Percentiles rank a stretch among this genome's conserved stretches.
Conservation (phyloP, 2,113 vertebrate genomes). For the Perca fluviatilis region DNA sequence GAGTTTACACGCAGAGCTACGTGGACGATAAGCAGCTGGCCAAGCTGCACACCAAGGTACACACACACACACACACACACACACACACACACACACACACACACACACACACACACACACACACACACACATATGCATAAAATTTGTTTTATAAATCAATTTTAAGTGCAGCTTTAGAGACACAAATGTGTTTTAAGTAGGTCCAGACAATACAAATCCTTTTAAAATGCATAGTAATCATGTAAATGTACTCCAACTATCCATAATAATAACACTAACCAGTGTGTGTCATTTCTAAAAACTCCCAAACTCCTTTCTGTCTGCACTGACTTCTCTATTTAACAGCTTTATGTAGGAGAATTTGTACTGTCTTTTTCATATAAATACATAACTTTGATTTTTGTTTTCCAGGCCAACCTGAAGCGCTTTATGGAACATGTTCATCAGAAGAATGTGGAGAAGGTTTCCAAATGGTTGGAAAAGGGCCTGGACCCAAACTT, state of each 20-base stretch:
- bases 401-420: slow-evolving; percentile 81
- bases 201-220: not conserved
- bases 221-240: too few relatives aligned
- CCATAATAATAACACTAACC: not conserved
- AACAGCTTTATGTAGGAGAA: not conserved
- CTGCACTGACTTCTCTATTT: not conserved
- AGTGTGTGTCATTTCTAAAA: too few relatives aligned
- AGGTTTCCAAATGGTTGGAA: slow-evolving; percentile 84
- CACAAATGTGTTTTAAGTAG: too few relatives aligned
- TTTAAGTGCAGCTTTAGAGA: too few relatives aligned
- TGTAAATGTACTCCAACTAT: too few relatives aligned
- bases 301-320: not conserved
- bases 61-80: slow-evolving; percentile 27
- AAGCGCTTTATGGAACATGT: slow-evolving; percentile 87
- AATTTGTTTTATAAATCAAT: too few relatives aligned
- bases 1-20: slow-evolving; percentile 94
- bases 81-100: slow-evolving; percentile 26
- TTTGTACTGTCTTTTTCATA: not conserved
- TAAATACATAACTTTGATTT: not conserved
- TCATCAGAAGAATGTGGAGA: slow-evolving; percentile 84
- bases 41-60: slow-evolving; percentile 97
- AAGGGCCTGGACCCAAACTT: slow-evolving; percentile 87
- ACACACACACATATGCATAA: not conserved
- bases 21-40: slow-evolving; percentile 97
- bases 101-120: slow-evolving; percentile 12